Evolutionary conservation across 2,113 vertebrate genomes (phyloP).

Genomic region (Electrona antarctica): DNA sequence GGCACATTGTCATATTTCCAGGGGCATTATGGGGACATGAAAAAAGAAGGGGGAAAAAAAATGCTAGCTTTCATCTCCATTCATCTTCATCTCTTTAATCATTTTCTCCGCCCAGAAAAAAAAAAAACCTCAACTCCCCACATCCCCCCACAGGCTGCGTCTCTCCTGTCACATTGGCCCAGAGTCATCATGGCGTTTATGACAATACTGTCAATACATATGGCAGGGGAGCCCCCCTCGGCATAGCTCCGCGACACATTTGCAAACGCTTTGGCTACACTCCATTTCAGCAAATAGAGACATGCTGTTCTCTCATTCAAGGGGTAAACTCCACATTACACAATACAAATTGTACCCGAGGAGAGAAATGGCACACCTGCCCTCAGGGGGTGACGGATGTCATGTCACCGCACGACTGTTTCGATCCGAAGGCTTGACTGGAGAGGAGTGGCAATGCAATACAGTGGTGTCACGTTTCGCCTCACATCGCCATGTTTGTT

Average conservation of each 20-base stretch:
- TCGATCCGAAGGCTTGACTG: not conserved
- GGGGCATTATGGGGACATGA: slow-evolving; percentile 32
- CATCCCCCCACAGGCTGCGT: slow-evolving; percentile 11
- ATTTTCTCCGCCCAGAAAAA: slow-evolving; percentile 24
- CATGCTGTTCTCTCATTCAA: slow-evolving; percentile 9
- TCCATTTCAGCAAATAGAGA: slow-evolving; percentile 28
- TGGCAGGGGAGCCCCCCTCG: slow-evolving; percentile 51
- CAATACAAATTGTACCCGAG: slow-evolving; percentile 21
- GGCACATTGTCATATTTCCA: slow-evolving; percentile 8
- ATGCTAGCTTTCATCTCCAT: slow-evolving; percentile 64
- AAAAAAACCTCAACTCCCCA: slow-evolving; percentile 16
- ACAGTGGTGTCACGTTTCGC: too few species aligned
- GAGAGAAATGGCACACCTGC: slow-evolving; percentile 5
- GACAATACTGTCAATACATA: slow-evolving; percentile 41
- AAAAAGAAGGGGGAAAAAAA: slow-evolving; percentile 11
- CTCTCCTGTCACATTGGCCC: slow-evolving; percentile 44
- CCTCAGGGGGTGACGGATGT: slow-evolving; percentile 18
- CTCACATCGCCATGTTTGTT: too few species aligned
- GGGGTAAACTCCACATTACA: slow-evolving; percentile 20
- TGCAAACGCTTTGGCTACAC: slow-evolving; percentile 23
- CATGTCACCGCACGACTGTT: slow-evolving; percentile 12
- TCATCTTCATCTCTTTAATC: slow-evolving; percentile 69
- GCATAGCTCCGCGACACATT: slow-evolving; percentile 37
- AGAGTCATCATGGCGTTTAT: slow-evolving; percentile 58
- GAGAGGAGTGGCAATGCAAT: not conserved